These are phyloP conservation scores for Gastrophysa polygoni DNA, from an alignment of 2,888 invertebrate genomes.

Conservation along the genomic window DNA sequence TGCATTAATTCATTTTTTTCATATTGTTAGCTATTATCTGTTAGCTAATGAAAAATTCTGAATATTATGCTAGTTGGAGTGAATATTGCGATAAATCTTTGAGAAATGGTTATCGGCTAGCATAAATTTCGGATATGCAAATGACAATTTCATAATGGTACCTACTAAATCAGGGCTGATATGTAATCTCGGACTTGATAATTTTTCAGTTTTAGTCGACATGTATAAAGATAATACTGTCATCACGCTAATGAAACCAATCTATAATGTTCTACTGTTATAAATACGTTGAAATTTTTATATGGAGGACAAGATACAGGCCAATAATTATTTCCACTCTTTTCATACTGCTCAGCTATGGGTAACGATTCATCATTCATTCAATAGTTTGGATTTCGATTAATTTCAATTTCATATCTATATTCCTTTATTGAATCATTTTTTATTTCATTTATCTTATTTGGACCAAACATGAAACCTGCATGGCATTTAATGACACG, in stretches of 20 bases:
- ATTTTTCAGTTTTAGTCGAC: neutral
- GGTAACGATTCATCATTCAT: too few relatives aligned
- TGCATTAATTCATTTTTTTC: neutral
- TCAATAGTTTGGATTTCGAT: too few relatives aligned
- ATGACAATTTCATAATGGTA: neutral
- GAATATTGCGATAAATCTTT: neutral
- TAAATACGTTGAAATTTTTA: neutral
- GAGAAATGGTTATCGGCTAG: neutral
- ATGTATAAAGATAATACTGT: neutral
- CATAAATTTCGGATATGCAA: neutral
- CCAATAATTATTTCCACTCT: neutral
- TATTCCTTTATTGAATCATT: too few relatives aligned
- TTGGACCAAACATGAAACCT: too few relatives aligned
- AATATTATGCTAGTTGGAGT: neutral
- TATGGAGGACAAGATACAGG: neutral
- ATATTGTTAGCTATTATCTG: neutral
- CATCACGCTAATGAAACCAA: neutral
- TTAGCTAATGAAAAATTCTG: neutral
- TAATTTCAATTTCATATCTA: too few relatives aligned
- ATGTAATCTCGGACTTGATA: too few relatives aligned
- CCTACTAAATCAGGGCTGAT: too few relatives aligned
- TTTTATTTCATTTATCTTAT: too few relatives aligned
- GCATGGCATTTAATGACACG: too few relatives aligned
- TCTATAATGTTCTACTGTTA: neutral
- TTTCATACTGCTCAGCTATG: too few relatives aligned